phyloP scores from a whole-genome alignment of 2,888 invertebrate species.

The Thysanoteuthis rhombus region DNA sequence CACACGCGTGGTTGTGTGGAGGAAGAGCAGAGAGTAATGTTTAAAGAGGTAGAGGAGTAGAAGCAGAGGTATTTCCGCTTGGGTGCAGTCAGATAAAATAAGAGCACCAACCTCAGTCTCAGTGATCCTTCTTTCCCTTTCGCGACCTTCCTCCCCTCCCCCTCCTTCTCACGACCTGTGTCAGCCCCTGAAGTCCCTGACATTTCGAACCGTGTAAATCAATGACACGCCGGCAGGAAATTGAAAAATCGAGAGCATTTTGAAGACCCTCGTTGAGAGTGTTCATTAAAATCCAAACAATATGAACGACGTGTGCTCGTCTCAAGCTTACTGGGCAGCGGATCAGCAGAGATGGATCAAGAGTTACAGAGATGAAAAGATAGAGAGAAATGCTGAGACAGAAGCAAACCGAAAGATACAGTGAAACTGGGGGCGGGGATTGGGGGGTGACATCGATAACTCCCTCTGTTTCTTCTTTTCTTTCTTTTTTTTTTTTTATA shows the following conservation, averaged over 20 bases:
- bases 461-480: not conserved
- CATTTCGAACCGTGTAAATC: slow-evolving; percentile 12
- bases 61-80: not conserved
- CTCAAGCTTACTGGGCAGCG: not conserved
- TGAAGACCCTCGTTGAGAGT: not conserved
- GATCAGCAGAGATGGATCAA: not conserved
- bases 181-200: too few species aligned
- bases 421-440: not conserved
- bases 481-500: not conserved
- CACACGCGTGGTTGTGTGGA: not conserved
- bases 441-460: not conserved
- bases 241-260: slow-evolving; percentile 12
- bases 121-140: not conserved
- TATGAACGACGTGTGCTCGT: not conserved
- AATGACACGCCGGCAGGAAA: not conserved
- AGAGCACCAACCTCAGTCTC: not conserved
- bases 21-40: not conserved
- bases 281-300: not conserved
- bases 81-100: not conserved
- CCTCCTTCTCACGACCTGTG: not conserved
- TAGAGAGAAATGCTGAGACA: not conserved
- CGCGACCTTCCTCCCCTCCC: not conserved
- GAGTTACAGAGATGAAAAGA: not conserved
- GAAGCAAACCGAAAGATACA: not conserved
- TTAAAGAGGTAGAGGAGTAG: not conserved